These are phyloP conservation scores for Pyrochroa serraticornis DNA, from an alignment of 2,888 invertebrate genomes.

Conservation along the genomic window DNA sequence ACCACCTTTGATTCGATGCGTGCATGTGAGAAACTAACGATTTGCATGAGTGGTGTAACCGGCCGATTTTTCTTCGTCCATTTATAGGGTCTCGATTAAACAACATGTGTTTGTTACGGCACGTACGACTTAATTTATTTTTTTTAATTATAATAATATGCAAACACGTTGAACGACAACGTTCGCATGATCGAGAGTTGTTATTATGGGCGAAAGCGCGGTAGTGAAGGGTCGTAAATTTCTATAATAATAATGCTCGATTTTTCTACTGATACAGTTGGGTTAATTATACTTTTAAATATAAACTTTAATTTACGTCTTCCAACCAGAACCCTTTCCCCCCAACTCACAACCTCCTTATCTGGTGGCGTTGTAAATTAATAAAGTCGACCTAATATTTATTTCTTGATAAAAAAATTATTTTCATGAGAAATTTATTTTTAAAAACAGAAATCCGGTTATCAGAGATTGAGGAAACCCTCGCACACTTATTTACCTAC, in stretches of 20 bases:
- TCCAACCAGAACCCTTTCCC: background rate
- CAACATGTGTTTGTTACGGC: constrained; percentile 8
- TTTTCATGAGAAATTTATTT: constrained; percentile 29
- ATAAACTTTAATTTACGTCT: constrained; percentile 10
- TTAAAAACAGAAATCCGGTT: constrained; percentile 16
- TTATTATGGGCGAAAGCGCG: constrained; percentile 13
- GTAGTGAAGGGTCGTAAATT: constrained; percentile 23
- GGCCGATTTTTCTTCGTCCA: background rate
- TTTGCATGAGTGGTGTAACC: constrained; percentile 2
- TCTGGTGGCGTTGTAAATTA: constrained; percentile 26
- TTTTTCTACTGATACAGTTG: constrained; percentile 9
- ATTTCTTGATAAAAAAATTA: constrained; percentile 25
- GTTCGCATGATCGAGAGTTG: constrained; percentile 22
- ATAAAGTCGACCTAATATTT: constrained; percentile 31
- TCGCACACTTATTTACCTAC: constrained; percentile 7
- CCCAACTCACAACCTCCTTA: constrained; percentile 18
- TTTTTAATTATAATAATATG: constrained; percentile 28
- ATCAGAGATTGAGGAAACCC: constrained; percentile 25
- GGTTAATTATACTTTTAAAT: constrained; percentile 17
- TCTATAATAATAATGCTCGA: constrained; percentile 24
- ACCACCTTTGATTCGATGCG: background rate
- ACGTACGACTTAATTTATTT: constrained; percentile 24
- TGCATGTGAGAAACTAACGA: background rate
- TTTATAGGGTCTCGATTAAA: too few species aligned
- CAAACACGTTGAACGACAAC: constrained; percentile 24